phyloP scores from a whole-genome alignment of 2,797 vertebrate species.

The Aeoliscus strigatus region DNA sequence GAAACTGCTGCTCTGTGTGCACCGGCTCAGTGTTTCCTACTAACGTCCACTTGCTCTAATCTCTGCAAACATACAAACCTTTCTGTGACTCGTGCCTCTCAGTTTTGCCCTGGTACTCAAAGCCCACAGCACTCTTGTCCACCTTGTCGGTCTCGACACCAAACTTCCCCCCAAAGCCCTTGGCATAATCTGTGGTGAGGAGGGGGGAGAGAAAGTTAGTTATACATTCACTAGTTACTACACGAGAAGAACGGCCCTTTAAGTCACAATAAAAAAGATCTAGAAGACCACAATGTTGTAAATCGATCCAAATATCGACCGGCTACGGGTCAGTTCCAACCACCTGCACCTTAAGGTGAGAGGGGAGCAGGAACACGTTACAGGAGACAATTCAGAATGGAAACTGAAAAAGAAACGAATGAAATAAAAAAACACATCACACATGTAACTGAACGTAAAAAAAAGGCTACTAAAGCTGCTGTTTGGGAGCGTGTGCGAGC shows the following conservation, averaged over 20 bases:
- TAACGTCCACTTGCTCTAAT: background rate
- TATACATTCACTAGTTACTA: too few species aligned
- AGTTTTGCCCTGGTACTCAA: slow-evolving; percentile 91
- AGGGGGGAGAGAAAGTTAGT: background rate
- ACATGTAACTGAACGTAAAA: background rate
- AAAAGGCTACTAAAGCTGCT: slow-evolving; percentile 1
- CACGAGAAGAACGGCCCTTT: too few species aligned
- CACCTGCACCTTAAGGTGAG: slow-evolving; percentile 5
- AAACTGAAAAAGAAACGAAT: too few species aligned
- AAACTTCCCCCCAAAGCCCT: slow-evolving; percentile 77
- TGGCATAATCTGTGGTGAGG: slow-evolving; percentile 67
- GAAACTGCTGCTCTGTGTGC: background rate
- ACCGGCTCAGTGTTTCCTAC: too few species aligned
- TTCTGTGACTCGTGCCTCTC: slow-evolving; percentile 90
- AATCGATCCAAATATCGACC: too few species aligned
- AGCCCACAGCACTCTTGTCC: slow-evolving; percentile 91
- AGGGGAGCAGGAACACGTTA: too few species aligned
- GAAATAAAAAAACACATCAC: slow-evolving; percentile 1
- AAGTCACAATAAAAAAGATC: too few species aligned
- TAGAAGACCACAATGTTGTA: too few species aligned
- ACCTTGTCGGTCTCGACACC: slow-evolving; percentile 89
- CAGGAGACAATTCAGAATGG: slow-evolving; percentile 1
- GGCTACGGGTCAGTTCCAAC: slow-evolving; percentile 1
- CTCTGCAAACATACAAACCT: slow-evolving; percentile 62
- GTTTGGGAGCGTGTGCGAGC: slow-evolving; percentile 1